These are phyloP conservation scores for Dryocosmus kuriphilus DNA, from an alignment of 2,888 invertebrate species.

Conservation along the genomic window DNA sequence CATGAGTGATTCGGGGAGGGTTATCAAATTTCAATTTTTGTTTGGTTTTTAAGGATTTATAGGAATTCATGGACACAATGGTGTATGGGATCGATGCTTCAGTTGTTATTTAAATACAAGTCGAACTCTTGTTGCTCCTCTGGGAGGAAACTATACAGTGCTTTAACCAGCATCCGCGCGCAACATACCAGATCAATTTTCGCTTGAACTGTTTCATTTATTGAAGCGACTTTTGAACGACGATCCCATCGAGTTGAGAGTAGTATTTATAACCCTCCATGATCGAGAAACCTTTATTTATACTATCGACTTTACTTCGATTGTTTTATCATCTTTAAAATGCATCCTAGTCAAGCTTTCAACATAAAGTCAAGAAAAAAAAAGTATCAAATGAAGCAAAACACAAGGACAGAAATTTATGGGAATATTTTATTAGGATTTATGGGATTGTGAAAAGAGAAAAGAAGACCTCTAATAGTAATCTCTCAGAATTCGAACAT, in stretches of 20 bases:
- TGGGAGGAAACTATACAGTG: slow-evolving; percentile 3
- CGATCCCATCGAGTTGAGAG: slow-evolving; percentile 8
- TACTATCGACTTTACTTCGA: not conserved
- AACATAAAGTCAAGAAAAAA: not conserved
- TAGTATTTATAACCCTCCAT: slow-evolving; percentile 18
- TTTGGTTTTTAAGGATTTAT: slow-evolving; percentile 13
- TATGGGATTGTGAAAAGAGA: not conserved
- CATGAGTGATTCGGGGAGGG: not conserved
- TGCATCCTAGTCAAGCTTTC: not conserved
- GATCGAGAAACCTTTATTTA: slow-evolving; percentile 10
- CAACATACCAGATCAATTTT: slow-evolving; percentile 24
- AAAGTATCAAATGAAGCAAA: not conserved
- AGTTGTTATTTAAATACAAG: slow-evolving; percentile 24
- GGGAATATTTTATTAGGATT: not conserved
- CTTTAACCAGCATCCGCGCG: slow-evolving; percentile 5
- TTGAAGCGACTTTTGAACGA: slow-evolving; percentile 2
- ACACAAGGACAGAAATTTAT: not conserved
- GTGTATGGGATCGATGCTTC: slow-evolving; percentile 24
- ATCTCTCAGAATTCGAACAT: not conserved
- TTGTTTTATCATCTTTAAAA: not conserved
- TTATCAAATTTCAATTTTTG: slow-evolving; percentile 35
- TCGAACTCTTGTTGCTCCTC: slow-evolving; percentile 14
- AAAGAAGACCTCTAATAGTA: not conserved
- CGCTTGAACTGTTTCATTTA: slow-evolving; percentile 24
- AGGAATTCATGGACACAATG: slow-evolving; percentile 24